Evolutionary conservation across 2,888 invertebrate genomes (phyloP), one percentile per base, ranked within the genome.

Genomic region (Standfussiana lucernea): DNA sequence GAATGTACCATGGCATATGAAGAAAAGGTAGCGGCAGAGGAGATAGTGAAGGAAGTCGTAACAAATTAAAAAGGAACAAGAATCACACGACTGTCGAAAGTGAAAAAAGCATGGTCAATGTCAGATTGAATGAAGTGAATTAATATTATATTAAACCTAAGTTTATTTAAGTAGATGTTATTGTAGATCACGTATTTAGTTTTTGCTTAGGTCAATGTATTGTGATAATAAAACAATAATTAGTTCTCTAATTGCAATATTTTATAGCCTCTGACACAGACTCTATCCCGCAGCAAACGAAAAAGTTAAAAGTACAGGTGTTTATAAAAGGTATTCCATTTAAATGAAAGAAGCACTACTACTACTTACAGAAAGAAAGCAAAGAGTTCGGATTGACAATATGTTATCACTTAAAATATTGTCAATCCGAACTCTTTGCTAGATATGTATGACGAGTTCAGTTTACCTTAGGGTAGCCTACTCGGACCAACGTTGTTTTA

Each of bases 1-100:
- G 32, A 80, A 28, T 79, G 77, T 42, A 45, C 42, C 21, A 50
- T 82, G 32, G 42, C 37, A 15, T 40, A 45, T 32, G 67, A 47
- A 18, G 50, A 50, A 21, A n/a, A 15, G 7, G n/a, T 5, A 45
- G 56, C 24, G 0, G 40, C 5, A 45, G 28, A 24, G 18, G 18
- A 37, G 0, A 18, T 7, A 40, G 35, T 35, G 10, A 47, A 47
- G 24, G 47, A 67, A n/a, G 67, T 35, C 24, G 24, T 67, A 47
- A 47, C 5, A 3, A 35, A 32, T 45, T 67, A 35, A 67, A 32
- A 32, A 15, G 1, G 24, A 24, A 47, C 45, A 47, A 67, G 32
- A 28, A 15, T 15, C n/a, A 28, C 32, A 1, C 15, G 24, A 24
- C 10, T 1, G 24, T 24, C 8, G 8, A 35, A 15, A 67, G 47